Evolutionary conservation across 2,888 invertebrate species (phyloP), one percentile per base, ranked within the genome.

Genomic region (Podotricha telesiphe): DNA sequence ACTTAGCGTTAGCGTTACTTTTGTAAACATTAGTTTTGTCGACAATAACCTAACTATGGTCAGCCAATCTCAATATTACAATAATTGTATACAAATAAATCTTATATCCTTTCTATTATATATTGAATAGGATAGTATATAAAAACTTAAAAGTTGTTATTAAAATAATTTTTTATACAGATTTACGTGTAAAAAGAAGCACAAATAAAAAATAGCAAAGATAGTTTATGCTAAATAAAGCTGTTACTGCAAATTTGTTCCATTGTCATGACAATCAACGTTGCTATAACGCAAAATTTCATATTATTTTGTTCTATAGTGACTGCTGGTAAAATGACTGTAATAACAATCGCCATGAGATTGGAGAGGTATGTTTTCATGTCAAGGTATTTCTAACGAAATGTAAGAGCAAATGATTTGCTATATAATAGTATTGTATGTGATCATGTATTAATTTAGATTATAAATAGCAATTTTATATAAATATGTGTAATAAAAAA

Each of bases 301-400:
- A 61, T 61, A 51, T 17, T 37, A 55, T 59, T 51, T 66, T 15
- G 50, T 61, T 17, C 19, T 8, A 42, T 51, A 37, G 40, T 20
- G 61, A 62, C 47, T 68, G 28, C 40, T 64, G 68, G 50, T 51
- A 63, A 67, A 63, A 70, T 67, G 15, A 65, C 68, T 53, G 63
- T 63, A 56, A 50, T 58, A 56, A 58, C 42, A 56, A 56, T 71
- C 51, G 17, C 47, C 37, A 51, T 56, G 34, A 61, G 59, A 73
- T 73, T 71, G 48, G 72, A 73, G 72, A 72, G 69, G 69, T 51
- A 64, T 51, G 65, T 68, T 70, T 68, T 20, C 67, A 70, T 73
- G 75, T 75, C 72, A 75, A 68, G 72, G 72, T 58, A 68, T 47
- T 42, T 70, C 34, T 71, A 63, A 63, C 64, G 34, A 62, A 22